Base-by-base conservation (phyloP, 2,888 invertebrate species). In the Schrankia costaestrigalis region DNA sequence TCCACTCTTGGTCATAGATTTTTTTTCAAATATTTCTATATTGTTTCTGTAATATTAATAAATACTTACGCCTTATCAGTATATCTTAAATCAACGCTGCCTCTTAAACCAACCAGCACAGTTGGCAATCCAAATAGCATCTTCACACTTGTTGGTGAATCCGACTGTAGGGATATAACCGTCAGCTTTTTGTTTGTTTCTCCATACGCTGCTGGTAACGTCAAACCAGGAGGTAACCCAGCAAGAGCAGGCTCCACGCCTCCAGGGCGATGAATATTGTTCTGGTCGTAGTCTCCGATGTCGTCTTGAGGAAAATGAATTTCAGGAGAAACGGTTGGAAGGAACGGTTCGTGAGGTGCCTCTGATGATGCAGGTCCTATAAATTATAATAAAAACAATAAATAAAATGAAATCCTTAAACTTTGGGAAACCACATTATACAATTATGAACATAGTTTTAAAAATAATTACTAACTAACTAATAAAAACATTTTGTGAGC, bases 61-160 rank as follows among this genome's bases (percentile, higher is more conserved):
- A 11, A 33, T 38, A 89, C 91, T 90, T 81, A 94, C 94, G 89
- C 77, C 61, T 91, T 91, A 63, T 94, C 93, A 5, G 96, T 95
- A 71, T 96, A 97, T 66, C 95, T 90, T 41, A 97, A 88, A 76
- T 97, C 96, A 2, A 97, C 95, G 46, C 95, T 92, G 35, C 97
- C 97, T 59, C 95, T 93, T 25, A 97, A 87, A 14, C 96, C 96
- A 5, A 97, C 95, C 49, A 95, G 90, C 1, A 95, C 90, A 11
- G 92, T 89, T 0, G 97, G 96, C 6, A 97, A 92, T 2, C 93
- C 93, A 70, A 97, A 96, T 7, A 95, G 90, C 65, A 97, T 90
- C 46, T 94, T 92, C 5, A 96, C 92, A 15, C 94, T 93, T 11
- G 92, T 92, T 0, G 94, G 91, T 51, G 95, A 94, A 36, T 96